Conservation (phyloP, 2,797 vertebrate genomes). For the Myiothlypis coronata region DNA sequence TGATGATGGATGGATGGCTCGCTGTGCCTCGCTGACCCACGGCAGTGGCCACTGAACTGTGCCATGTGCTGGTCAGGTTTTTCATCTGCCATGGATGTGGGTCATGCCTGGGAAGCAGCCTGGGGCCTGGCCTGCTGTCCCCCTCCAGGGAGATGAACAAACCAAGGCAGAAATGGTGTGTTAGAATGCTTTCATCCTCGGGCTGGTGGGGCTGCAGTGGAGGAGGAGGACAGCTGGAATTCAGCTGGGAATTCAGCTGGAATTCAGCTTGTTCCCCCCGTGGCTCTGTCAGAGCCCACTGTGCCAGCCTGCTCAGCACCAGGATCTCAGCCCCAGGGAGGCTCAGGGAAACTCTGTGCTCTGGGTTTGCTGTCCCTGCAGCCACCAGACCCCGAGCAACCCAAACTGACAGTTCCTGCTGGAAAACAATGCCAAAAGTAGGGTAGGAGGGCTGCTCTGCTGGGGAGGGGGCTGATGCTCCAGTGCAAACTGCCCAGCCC, state of each 20-base stretch:
- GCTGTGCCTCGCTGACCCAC: rapidly evolving
- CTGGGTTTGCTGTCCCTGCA: background rate
- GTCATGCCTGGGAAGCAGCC: conserved; percentile 1
- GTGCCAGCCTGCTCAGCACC: background rate
- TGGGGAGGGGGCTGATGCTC: background rate
- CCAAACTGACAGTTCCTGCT: conserved; percentile 1
- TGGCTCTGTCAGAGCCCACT: background rate
- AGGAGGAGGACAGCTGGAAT: background rate
- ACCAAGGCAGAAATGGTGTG: background rate
- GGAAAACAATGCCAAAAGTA: background rate
- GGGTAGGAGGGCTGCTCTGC: background rate
- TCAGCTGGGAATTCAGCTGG: background rate
- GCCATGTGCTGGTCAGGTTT: background rate
- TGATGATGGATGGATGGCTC: rapidly evolving
- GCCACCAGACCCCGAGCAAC: background rate
- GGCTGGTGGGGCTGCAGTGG: background rate
- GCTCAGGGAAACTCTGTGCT: background rate
- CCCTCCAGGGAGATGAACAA: background rate
- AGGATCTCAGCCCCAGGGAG: background rate
- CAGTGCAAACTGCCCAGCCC: background rate
- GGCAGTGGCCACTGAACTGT: background rate
- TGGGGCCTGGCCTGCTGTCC: background rate
- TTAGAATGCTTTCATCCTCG: background rate
- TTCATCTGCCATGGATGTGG: background rate
- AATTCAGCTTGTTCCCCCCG: background rate